Evolutionary conservation across 1,140 invertebrate genomes (phyloP), one percentile per base, ranked within the genome.

Genomic region (Protaetia brevitarsis): DNA sequence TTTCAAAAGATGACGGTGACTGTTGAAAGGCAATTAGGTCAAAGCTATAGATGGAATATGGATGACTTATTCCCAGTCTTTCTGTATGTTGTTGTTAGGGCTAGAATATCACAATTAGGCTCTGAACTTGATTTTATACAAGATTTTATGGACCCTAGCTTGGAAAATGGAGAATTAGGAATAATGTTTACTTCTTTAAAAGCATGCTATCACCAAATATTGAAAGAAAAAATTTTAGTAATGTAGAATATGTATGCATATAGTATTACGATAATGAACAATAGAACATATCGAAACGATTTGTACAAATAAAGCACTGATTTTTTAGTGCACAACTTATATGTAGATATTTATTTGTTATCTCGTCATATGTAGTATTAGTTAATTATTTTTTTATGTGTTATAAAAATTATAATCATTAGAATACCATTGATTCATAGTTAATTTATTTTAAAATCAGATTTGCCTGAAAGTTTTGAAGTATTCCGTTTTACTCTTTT

Each of bases 21-120:
- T 78, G 82, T 83, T 31, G 80, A 83, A 68, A 78, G 81, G 36
- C 77, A 82, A 69, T 74, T 84, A 64, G 82, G 83, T 77, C 69
- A 68, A 31, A 66, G 82, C 16, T 90, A 90, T 74, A 75, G 88
- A 36, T 92, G 90, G 89, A 89, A 86, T 70, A 93, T 93, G 89
- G 92, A 95, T 78, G 90, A 92, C 71, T 79, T 95, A 64, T 90
- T 95, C 78, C 92, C 92, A 2, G 86, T 93, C 23, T 94, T 94
- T 79, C 87, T 90, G 76, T 94, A 89, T 79, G 89, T 94, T 34
- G 91, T 94, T 28, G 88, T 94, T 0, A 80, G 92, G 56, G 86
- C 92, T 19, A 82, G 89, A 65, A 89, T 95, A 70, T 84, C 90
- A 63, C 90, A 93, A 78, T 84, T 94, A 13, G 91, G 92, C 2